These are phyloP conservation scores for Dioctria rufipes DNA, from an alignment of 2,888 invertebrate species.

Conservation along the genomic window DNA sequence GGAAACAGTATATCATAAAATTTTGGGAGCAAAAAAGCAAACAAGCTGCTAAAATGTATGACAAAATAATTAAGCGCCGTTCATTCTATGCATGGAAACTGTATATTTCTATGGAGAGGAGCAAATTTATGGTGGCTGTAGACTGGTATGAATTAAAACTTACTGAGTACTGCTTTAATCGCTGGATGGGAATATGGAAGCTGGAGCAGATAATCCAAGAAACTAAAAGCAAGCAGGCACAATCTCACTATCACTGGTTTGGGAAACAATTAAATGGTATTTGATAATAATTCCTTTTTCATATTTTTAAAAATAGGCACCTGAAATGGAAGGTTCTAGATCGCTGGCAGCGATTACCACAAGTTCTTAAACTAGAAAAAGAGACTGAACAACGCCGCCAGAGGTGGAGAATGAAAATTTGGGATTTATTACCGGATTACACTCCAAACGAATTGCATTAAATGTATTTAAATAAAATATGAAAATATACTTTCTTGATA, in stretches of 20 bases:
- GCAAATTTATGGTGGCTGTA: conserved; percentile 79
- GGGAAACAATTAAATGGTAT: conserved; percentile 7
- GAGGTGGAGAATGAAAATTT: conserved; percentile 81
- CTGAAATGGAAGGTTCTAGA: conserved; percentile 72
- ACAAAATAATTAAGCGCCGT: conserved; percentile 72
- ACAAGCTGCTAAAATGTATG: conserved; percentile 75
- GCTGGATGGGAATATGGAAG: conserved; percentile 72
- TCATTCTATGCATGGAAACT: conserved; percentile 72
- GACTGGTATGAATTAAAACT: conserved; percentile 80
- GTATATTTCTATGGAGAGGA: conserved; percentile 65
- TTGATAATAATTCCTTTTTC: not conserved
- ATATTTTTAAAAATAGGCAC: conserved; percentile 65
- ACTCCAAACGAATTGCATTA: conserved; percentile 69
- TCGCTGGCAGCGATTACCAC: conserved; percentile 78
- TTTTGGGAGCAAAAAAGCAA: conserved; percentile 73
- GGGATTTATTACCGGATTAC: conserved; percentile 81
- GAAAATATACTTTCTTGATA: too few relatives aligned
- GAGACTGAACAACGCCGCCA: conserved; percentile 79
- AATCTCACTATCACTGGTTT: conserved; percentile 70
- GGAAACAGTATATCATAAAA: conserved; percentile 74
- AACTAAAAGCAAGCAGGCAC: conserved; percentile 70
- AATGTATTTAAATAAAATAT: too few relatives aligned
- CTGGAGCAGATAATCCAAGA: conserved; percentile 72
- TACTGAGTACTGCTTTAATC: conserved; percentile 73
- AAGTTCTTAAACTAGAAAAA: conserved; percentile 76